Percentiles rank a stretch among this genome's conserved stretches.
Conservation (phyloP, 2,113 vertebrate species). For the Parotia lawesii region DNA sequence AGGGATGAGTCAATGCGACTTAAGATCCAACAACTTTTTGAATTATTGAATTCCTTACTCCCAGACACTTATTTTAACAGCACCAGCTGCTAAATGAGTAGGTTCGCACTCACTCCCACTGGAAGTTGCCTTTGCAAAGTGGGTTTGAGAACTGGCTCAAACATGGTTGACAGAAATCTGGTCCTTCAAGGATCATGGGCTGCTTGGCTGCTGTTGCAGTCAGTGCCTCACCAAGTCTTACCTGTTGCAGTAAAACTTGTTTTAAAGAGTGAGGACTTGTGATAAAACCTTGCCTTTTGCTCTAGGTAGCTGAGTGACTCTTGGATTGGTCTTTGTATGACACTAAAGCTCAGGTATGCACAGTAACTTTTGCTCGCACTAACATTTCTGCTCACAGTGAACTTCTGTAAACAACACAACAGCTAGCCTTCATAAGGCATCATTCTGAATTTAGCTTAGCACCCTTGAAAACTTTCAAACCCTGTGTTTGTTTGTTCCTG, state of each 20-base stretch:
- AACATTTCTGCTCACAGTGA: neutral
- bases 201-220: neutral
- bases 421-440: neutral
- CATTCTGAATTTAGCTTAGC: neutral
- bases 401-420: neutral
- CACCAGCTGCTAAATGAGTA: neutral
- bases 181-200: neutral
- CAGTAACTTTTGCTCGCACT: neutral
- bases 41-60: neutral
- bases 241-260: neutral
- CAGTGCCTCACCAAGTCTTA: neutral
- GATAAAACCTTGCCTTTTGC: neutral
- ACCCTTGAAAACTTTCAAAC: neutral
- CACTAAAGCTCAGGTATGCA: neutral
- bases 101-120: neutral
- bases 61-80: neutral
- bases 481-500: neutral
- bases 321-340: neutral
- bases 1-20: constrained; percentile 13
- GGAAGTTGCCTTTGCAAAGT: neutral
- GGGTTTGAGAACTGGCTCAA: neutral
- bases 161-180: neutral
- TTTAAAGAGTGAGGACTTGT: neutral
- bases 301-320: neutral
- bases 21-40: neutral